Evolutionary conservation across 2,113 vertebrate species (phyloP).

Genomic region (Lycaon pictus): DNA sequence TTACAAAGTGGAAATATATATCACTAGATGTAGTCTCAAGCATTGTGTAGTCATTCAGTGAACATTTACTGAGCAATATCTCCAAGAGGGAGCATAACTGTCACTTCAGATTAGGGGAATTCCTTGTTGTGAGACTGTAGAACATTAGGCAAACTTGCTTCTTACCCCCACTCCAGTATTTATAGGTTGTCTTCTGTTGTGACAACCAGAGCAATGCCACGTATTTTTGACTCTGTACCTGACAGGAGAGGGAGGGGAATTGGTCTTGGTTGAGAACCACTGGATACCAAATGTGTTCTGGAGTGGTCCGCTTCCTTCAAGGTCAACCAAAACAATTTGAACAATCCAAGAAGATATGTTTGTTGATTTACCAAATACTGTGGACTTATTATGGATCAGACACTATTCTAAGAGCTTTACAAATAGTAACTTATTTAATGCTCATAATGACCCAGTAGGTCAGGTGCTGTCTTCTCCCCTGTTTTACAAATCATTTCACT

Average conservation of each 20-base stretch:
- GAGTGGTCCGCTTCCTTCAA: neutral
- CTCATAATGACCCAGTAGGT: neutral
- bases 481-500: neutral
- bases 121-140: neutral
- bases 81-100: neutral
- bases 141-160: too few relatives aligned
- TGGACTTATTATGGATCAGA: neutral
- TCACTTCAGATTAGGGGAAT: neutral
- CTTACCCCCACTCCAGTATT: neutral
- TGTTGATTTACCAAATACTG: constrained; percentile 1
- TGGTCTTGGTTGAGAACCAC: neutral
- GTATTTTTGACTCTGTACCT: neutral
- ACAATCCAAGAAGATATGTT: neutral
- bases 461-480: neutral
- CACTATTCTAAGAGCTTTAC: neutral
- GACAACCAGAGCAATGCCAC: neutral
- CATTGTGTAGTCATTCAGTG: neutral
- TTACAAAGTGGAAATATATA: neutral
- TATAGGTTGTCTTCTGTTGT: neutral
- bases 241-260: neutral
- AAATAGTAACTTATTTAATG: neutral
- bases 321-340: neutral
- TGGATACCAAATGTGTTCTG: neutral
- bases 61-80: neutral
- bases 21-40: neutral